A percentile compares a stretch with the other conserved stretches of the same genome.
Conservation (phyloP, 2,888 invertebrate genomes). For the Epirrita christyi region DNA sequence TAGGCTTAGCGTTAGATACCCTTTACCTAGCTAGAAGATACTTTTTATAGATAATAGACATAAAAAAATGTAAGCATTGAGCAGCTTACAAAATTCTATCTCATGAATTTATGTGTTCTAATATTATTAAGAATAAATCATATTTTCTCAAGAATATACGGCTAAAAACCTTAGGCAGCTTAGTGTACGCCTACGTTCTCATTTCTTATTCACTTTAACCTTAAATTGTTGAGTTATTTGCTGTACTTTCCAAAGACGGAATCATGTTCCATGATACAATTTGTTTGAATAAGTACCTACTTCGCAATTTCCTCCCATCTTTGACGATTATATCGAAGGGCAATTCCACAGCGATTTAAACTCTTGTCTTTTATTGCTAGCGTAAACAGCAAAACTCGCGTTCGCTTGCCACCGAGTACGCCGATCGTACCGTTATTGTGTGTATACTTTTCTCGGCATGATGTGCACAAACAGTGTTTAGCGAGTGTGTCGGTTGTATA, state of each 20-base stretch:
- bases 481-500: conserved; percentile 57
- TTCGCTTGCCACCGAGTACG: conserved; percentile 16
- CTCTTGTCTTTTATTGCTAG: conserved; percentile 15
- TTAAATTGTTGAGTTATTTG: background rate
- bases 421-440: conserved; percentile 17
- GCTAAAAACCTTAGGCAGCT: no score
- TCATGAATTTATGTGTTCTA: no score
- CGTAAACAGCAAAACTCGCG: conserved; percentile 23
- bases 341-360: conserved; percentile 29
- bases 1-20: no score
- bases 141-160: no score
- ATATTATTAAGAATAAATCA: no score
- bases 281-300: background rate
- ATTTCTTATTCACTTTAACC: background rate
- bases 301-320: conserved; percentile 6
- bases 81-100: no score
- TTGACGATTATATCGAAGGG: conserved; percentile 4
- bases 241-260: background rate
- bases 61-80: no score
- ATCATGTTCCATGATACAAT: background rate
- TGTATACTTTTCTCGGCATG: conserved; percentile 60
- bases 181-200: background rate
- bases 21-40: no score
- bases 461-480: conserved; percentile 67
- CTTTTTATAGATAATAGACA: no score